A percentile compares a stretch with the other conserved stretches of the same genome.
phyloP scores from a whole-genome alignment of 2,113 vertebrate genomes.

The Abramis brama region DNA sequence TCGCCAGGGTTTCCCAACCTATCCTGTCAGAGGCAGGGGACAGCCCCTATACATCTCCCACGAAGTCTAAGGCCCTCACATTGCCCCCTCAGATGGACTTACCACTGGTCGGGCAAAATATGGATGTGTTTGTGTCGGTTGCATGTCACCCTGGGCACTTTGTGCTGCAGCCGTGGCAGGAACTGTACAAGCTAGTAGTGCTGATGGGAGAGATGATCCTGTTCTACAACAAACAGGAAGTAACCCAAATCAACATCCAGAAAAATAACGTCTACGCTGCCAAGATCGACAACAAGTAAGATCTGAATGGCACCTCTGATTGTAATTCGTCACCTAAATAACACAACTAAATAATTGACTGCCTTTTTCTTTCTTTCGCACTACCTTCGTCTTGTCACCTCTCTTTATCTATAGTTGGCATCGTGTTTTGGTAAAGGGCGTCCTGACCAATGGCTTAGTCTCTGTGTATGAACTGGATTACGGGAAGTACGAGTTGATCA shows the following conservation, averaged over 20 bases:
- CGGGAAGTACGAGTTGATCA: slow-evolving; percentile 88
- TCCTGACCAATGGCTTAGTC: slow-evolving; percentile 84
- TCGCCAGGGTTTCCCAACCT: no score
- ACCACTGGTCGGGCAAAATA: slow-evolving; percentile 81
- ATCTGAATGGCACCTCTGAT: slow-evolving; percentile 34
- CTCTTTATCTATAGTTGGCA: slow-evolving; percentile 81
- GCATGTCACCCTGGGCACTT: slow-evolving; percentile 94
- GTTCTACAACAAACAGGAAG: slow-evolving; percentile 82
- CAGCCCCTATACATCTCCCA: not conserved
- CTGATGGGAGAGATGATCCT: slow-evolving; percentile 95
- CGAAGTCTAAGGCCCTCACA: not conserved
- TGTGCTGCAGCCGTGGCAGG: slow-evolving; percentile 90
- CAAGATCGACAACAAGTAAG: slow-evolving; percentile 91
- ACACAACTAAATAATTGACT: not conserved
- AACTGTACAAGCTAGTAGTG: slow-evolving; percentile 87
- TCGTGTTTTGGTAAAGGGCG: slow-evolving; percentile 87
- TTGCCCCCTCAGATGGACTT: slow-evolving; percentile 80
- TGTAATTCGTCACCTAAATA: not conserved
- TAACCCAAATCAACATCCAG: slow-evolving; percentile 65
- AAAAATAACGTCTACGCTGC: slow-evolving; percentile 88
- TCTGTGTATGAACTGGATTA: slow-evolving; percentile 91
- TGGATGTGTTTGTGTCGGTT: slow-evolving; percentile 89
- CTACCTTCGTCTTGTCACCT: not conserved
- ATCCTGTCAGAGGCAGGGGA: slow-evolving; percentile 52
- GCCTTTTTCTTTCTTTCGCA: not conserved